Percentiles rank a stretch among this genome's conserved stretches.
Conservation (phyloP, 2,113 vertebrate species). For the Ardeotis arabs region DNA sequence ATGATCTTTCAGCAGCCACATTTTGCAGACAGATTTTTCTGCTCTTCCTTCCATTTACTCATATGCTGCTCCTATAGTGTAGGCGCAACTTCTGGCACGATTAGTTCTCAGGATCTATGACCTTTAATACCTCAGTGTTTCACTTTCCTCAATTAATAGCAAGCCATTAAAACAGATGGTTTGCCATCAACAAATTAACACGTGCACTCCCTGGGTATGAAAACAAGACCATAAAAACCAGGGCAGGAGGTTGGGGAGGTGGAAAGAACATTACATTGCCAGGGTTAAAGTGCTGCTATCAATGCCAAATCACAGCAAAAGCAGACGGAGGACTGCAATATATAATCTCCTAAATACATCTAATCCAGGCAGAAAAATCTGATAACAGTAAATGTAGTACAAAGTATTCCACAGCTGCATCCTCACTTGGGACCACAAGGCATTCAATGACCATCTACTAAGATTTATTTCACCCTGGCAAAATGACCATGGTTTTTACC, state of each 20-base stretch:
- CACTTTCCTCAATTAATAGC: constrained; percentile 40
- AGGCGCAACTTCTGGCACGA: neutral
- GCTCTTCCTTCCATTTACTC: neutral
- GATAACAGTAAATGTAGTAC: neutral
- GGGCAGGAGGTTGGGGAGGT: neutral
- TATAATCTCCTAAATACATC: neutral
- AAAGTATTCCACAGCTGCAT: neutral
- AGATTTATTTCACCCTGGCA: neutral
- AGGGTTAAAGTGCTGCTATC: constrained; percentile 40
- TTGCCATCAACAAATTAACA: constrained; percentile 40
- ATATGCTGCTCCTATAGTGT: neutral
- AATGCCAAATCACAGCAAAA: constrained; percentile 31
- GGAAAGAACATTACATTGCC: constrained; percentile 3
- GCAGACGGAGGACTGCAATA: neutral
- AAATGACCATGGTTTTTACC: neutral
- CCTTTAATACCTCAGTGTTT: constrained; percentile 1
- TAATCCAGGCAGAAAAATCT: neutral
- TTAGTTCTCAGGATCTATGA: neutral
- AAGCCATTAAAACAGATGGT: constrained; percentile 34
- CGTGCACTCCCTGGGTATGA: neutral
- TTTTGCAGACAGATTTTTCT: neutral
- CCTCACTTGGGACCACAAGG: neutral
- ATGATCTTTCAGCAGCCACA: neutral
- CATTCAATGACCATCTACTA: neutral
- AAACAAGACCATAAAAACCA: constrained; percentile 33